These are phyloP conservation scores for Phallusia fumigata DNA, from an alignment of 23 tunicate genomes.

Conservation along the genomic window DNA sequence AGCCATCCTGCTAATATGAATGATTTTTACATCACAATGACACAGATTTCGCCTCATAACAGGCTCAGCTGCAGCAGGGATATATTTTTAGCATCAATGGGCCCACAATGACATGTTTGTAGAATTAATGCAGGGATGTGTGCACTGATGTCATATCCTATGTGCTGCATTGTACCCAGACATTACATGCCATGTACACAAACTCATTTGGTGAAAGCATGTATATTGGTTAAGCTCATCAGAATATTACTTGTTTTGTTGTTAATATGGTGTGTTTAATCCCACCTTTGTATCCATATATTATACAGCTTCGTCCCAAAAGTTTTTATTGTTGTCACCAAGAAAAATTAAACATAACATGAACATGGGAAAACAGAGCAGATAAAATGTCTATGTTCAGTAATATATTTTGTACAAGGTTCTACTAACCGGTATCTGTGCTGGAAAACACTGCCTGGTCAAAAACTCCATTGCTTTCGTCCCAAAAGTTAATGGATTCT, in stretches of 20 bases:
- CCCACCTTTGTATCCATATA: not conserved
- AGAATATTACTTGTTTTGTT: not conserved
- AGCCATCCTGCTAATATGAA: not conserved
- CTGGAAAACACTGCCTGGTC: not conserved
- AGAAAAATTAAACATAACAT: too few relatives aligned
- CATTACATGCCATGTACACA: not conserved
- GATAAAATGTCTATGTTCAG: too few relatives aligned
- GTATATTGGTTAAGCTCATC: not conserved
- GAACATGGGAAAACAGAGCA: too few relatives aligned
- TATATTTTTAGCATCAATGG: not conserved
- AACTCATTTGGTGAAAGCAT: not conserved
- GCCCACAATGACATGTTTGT: not conserved
- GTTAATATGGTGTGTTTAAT: not conserved
- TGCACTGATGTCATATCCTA: conserved; percentile 2
- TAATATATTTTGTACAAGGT: too few relatives aligned
- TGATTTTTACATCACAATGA: not conserved
- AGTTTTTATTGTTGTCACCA: too few relatives aligned
- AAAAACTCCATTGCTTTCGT: not conserved
- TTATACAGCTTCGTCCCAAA: not conserved
- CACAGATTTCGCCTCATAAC: not conserved
- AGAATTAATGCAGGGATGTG: conserved; percentile 1
- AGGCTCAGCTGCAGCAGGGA: not conserved
- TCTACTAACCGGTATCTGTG: too few relatives aligned
- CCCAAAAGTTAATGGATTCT: not conserved
- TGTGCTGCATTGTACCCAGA: not conserved